phyloP scores from a whole-genome alignment of 1,140 invertebrate species.

The Mycetomoellerius zeteki region DNA sequence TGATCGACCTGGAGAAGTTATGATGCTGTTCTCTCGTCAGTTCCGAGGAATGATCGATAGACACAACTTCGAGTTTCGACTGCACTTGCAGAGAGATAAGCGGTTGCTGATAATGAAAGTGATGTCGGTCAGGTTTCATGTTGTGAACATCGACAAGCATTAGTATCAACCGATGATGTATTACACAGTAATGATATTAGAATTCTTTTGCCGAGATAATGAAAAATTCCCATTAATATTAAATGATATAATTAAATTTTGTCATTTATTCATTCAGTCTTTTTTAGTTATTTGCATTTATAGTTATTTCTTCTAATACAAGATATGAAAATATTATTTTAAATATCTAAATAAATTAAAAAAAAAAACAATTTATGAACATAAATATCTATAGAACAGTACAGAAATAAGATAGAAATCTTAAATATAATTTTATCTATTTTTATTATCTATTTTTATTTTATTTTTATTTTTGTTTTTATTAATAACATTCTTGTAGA shows the following conservation, averaged over 20 bases:
- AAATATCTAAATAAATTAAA: background rate
- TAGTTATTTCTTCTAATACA: background rate
- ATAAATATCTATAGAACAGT: background rate
- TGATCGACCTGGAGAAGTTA: constrained; percentile 35
- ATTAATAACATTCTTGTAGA: background rate
- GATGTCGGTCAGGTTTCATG: constrained; percentile 43
- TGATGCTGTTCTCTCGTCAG: constrained; percentile 41
- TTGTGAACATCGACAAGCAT: constrained; percentile 31
- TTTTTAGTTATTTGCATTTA: background rate
- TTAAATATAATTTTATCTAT: background rate
- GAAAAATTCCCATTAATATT: constrained; percentile 4
- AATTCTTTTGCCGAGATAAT: background rate
- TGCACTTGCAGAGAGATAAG: constrained; percentile 31
- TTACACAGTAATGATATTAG: constrained; percentile 19
- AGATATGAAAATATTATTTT: background rate
- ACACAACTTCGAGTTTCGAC: constrained; percentile 40
- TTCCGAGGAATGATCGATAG: constrained; percentile 43
- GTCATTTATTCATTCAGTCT: background rate
- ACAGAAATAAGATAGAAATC: constrained; percentile 7
- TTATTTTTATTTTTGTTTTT: background rate
- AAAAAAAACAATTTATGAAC: background rate
- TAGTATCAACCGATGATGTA: constrained; percentile 35
- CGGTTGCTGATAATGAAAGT: constrained; percentile 46
- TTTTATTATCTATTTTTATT: background rate
- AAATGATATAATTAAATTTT: background rate